Conservation (phyloP, 2,113 vertebrate species). For the Hippoglossus stenolepis region DNA sequence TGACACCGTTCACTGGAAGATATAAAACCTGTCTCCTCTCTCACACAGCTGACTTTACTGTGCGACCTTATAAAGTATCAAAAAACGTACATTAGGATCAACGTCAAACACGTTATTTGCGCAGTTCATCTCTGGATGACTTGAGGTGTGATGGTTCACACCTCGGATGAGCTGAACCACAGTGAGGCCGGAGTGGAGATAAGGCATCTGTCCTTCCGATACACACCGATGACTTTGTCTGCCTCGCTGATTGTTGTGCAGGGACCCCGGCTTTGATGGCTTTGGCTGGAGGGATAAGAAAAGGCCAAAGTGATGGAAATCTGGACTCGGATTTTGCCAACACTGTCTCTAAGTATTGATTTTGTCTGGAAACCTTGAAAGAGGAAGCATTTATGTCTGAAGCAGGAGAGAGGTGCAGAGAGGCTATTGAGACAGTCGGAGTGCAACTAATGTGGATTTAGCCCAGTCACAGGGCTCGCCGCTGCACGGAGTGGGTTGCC, state of each 20-base stretch:
- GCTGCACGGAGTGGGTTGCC: slow-evolving; percentile 34
- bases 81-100: slow-evolving; percentile 7
- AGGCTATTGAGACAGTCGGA: slow-evolving; percentile 62
- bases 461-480: slow-evolving; percentile 47
- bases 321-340: slow-evolving; percentile 68
- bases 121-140: slow-evolving; percentile 23
- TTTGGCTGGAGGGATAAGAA: slow-evolving; percentile 69
- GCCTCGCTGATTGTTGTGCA: slow-evolving; percentile 58
- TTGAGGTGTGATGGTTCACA: slow-evolving; percentile 49
- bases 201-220: slow-evolving; percentile 69
- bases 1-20: not conserved
- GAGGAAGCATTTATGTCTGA: slow-evolving; percentile 77
- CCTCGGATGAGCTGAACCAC: slow-evolving; percentile 37
- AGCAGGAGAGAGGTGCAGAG: slow-evolving; percentile 59
- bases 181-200: slow-evolving; percentile 49
- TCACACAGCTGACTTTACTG: not conserved
- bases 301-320: slow-evolving; percentile 78
- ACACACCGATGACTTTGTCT: slow-evolving; percentile 74
- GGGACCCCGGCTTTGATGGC: slow-evolving; percentile 70
- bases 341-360: slow-evolving; percentile 79
- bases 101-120: slow-evolving; percentile 20
- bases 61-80: not conserved
- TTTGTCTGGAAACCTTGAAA: slow-evolving; percentile 81
- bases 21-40: no score
- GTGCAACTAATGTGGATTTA: slow-evolving; percentile 67